phyloP scores from a whole-genome alignment of 2,113 vertebrate genomes.

The Paracanthobrama guichenoti region DNA sequence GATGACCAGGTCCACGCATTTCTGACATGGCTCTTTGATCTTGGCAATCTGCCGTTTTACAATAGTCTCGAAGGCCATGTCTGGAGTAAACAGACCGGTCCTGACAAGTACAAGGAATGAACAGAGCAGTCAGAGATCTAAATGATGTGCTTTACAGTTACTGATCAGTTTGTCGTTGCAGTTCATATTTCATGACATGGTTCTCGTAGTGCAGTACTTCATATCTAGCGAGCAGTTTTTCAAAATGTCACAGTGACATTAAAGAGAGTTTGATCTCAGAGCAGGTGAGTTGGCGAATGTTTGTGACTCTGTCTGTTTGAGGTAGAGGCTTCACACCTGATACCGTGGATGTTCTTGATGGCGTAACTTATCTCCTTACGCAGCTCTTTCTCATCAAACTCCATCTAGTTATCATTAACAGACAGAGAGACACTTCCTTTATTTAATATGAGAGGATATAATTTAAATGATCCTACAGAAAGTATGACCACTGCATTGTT shows the following conservation, averaged over 20 bases:
- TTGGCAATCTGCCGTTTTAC: constrained; percentile 97
- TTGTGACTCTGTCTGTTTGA: not conserved
- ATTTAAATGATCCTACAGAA: not conserved
- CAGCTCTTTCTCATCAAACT: constrained; percentile 77
- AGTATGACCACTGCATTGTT: not conserved
- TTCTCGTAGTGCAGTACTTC: not conserved
- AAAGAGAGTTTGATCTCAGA: constrained; percentile 14
- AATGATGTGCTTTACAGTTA: not conserved
- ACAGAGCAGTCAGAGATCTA: constrained; percentile 4
- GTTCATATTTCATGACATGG: not conserved
- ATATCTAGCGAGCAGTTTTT: not conserved
- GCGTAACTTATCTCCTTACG: constrained; percentile 61
- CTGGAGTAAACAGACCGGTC: constrained; percentile 96
- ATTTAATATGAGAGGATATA: not conserved
- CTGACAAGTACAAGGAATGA: constrained; percentile 69
- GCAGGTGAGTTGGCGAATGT: not conserved
- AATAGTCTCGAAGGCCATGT: constrained; percentile 99
- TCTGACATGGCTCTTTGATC: constrained; percentile 96
- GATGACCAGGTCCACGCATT: constrained; percentile 98
- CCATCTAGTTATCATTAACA: constrained; percentile 77
- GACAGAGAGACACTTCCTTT: not conserved
- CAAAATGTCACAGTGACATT: constrained; percentile 13
- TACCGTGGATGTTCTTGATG: constrained; percentile 59
- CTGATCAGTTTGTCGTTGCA: not conserved
- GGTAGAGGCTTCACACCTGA: constrained; percentile 30